These are phyloP conservation scores for Euura lappo DNA, from an alignment of 1,140 invertebrate species.

Conservation along the genomic window DNA sequence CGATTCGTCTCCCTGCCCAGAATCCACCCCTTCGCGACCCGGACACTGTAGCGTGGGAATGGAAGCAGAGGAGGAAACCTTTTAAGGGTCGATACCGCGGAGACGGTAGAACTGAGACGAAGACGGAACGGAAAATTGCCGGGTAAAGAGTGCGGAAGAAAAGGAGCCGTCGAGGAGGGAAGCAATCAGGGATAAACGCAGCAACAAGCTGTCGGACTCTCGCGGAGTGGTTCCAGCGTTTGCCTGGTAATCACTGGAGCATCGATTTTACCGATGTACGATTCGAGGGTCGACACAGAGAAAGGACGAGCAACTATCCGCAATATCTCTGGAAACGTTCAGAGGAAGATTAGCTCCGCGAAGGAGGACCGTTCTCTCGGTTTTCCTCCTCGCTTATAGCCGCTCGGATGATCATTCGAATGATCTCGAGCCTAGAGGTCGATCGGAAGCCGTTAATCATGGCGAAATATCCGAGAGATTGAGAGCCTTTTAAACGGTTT, in stretches of 20 bases:
- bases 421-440: background rate
- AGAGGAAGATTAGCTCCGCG: background rate
- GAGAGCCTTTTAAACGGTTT: background rate
- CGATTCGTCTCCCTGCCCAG: background rate
- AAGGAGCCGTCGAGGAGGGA: background rate
- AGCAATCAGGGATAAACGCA: constrained; percentile 6
- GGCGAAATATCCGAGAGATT: background rate
- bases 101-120: background rate
- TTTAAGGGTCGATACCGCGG: constrained; percentile 1
- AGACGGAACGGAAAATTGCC: background rate
- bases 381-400: background rate
- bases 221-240: background rate
- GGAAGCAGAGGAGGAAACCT: background rate
- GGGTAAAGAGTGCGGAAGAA: background rate
- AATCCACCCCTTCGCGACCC: background rate
- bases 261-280: background rate
- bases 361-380: background rate
- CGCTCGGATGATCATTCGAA: background rate
- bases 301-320: too few species aligned
- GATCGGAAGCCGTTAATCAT: background rate
- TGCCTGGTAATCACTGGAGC: constrained; percentile 2
- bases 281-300: too few species aligned
- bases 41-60: background rate
- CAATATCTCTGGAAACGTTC: too few species aligned
- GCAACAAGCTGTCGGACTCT: background rate